A percentile compares a stretch with the other conserved stretches of the same genome.
phyloP scores from a whole-genome alignment of 2,797 vertebrate genomes.

The Esox masquinongy region DNA sequence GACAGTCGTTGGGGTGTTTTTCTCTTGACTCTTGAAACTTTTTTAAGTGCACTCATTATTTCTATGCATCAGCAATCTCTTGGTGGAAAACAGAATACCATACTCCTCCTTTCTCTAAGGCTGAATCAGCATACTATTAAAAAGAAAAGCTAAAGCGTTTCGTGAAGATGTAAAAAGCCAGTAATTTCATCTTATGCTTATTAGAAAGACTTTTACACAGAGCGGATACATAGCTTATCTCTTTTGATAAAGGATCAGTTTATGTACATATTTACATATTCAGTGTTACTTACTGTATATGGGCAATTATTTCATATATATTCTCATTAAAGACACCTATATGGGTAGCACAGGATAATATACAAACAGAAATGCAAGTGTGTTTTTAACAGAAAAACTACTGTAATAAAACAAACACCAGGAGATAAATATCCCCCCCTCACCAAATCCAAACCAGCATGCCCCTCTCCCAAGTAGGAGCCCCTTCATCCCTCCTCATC shows the following conservation, averaged over 20 bases:
- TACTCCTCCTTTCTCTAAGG: slow-evolving; percentile 39
- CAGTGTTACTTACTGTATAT: background rate
- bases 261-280: background rate
- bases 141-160: slow-evolving; percentile 10
- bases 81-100: slow-evolving; percentile 29
- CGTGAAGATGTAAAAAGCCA: background rate
- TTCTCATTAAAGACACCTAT: too few relatives aligned
- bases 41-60: slow-evolving; percentile 68
- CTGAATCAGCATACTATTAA: slow-evolving; percentile 56
- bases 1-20: slow-evolving; percentile 40
- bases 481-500: too few relatives aligned
- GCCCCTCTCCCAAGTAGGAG: too few relatives aligned
- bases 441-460: too few relatives aligned
- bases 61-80: slow-evolving; percentile 57
- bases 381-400: too few relatives aligned
- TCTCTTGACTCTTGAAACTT: slow-evolving; percentile 32
- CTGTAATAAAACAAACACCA: too few relatives aligned
- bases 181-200: background rate
- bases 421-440: too few relatives aligned
- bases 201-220: background rate
- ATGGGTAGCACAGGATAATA: too few relatives aligned
- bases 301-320: too few relatives aligned
- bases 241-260: background rate
- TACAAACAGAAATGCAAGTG: too few relatives aligned
- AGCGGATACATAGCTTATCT: background rate